Evolutionary conservation across 2,888 invertebrate species (phyloP).

Genomic region (Ditylenchus weischeri): DNA sequence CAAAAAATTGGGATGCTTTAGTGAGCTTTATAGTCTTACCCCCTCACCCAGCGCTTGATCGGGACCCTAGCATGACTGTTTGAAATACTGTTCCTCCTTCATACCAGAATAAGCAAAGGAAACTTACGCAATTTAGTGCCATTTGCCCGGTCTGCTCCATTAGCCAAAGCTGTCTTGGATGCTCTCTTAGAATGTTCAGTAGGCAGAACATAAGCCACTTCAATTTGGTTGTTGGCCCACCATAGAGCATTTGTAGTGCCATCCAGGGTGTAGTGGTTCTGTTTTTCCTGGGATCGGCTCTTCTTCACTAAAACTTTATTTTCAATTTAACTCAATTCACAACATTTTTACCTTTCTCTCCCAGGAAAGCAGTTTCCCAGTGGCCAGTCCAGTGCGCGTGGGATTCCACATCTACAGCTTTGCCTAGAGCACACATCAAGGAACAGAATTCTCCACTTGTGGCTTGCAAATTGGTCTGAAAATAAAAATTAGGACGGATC

Average conservation of each 20-base stretch:
- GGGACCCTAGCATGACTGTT: too few relatives aligned
- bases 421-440: slow-evolving; percentile 74
- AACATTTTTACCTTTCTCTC: not conserved
- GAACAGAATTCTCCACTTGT: slow-evolving; percentile 66
- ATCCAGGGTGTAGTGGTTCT: slow-evolving; percentile 49
- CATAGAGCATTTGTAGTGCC: slow-evolving; percentile 51
- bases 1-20: too few relatives aligned
- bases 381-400: slow-evolving; percentile 95
- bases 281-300: not conserved
- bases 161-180: not conserved
- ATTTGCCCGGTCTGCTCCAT: too few relatives aligned
- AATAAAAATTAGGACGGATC: not conserved
- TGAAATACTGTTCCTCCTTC: too few relatives aligned
- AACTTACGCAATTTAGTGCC: too few relatives aligned
- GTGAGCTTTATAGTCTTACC: too few relatives aligned
- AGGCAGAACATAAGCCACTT: slow-evolving; percentile 91
- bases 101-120: not conserved
- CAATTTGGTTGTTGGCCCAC: slow-evolving; percentile 60
- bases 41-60: too few relatives aligned
- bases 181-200: slow-evolving; percentile 30
- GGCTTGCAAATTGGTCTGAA: slow-evolving; percentile 60
- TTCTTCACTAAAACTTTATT: slow-evolving; percentile 30
- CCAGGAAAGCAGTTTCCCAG: slow-evolving; percentile 69
- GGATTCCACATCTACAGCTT: slow-evolving; percentile 77
- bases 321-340: slow-evolving; percentile 17